These are phyloP conservation scores for Scaptomyza hsui DNA, from an alignment of 1,140 invertebrate species.

Conservation along the genomic window DNA sequence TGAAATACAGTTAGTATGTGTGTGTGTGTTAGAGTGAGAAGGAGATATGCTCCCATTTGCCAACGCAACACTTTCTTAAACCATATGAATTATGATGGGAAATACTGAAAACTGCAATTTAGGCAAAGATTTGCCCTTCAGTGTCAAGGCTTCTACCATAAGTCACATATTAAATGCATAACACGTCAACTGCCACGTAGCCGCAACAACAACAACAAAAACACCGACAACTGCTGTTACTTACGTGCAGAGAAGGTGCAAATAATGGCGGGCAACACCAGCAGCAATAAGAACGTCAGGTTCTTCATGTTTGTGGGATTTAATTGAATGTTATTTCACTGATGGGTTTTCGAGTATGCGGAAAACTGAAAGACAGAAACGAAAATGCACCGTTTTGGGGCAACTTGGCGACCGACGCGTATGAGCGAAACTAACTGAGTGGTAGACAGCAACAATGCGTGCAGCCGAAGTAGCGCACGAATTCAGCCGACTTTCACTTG, in stretches of 20 bases:
- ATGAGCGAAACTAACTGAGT: constrained; percentile 57
- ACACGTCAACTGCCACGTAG: constrained; percentile 47
- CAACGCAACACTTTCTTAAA: constrained; percentile 70
- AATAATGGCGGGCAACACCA: constrained; percentile 86
- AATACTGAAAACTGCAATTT: neutral
- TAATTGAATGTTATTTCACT: constrained; percentile 34
- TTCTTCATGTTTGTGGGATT: constrained; percentile 85
- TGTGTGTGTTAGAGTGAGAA: constrained; percentile 37
- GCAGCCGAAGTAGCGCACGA: constrained; percentile 63
- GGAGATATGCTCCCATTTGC: constrained; percentile 36
- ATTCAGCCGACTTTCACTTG: constrained; percentile 67
- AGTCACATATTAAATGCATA: neutral
- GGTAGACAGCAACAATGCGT: constrained; percentile 45
- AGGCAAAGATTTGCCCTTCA: neutral
- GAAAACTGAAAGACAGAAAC: constrained; percentile 24
- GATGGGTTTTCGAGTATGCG: constrained; percentile 26
- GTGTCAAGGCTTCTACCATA: neutral
- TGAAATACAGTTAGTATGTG: neutral
- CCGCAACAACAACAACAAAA: constrained; percentile 26
- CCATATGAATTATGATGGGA: neutral
- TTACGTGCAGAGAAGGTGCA: constrained; percentile 86
- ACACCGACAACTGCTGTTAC: constrained; percentile 42
- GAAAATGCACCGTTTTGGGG: constrained; percentile 17
- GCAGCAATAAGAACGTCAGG: constrained; percentile 85
- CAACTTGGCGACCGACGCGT: constrained; percentile 46